Base-by-base conservation (phyloP, 2,797 vertebrate species). In the Lutjanus argentimaculatus region DNA sequence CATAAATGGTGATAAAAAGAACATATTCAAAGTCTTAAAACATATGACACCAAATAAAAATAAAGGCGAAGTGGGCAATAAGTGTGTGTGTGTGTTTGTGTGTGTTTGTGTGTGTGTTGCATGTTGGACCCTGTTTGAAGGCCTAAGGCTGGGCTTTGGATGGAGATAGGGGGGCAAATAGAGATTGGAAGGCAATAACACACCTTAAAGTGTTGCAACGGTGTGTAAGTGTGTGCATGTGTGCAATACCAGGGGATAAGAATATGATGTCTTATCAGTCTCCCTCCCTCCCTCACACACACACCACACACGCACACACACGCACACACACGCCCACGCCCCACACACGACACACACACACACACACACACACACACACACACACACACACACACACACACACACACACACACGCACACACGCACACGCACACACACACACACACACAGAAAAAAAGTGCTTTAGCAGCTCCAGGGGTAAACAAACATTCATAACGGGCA, bases 401-500 rank as follows among this genome's bases (percentile, higher is more conserved):
- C 48, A 66, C 22, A 71, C 40, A 76, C 10, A 66, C n/a, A 77
- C 64, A 48, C 62, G 49, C 36, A 69, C 16, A 48, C 8, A 59
- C 67, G n/a, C 58, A 55, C 30, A 71, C 22, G 17, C 80, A 57
- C 61, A 51, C 36, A 57, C 40, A 56, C 72, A 71, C 53, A 67
- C 48, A 66, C 22, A 71, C 40, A 76, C 10, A 66, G 1, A 42
- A 57, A 76, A 86, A 93, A 94, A 93, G 93, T 93, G 93, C 93
- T 93, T 92, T 6, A 90, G 92, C 90, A 92, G 91, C 91, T 93
- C 52, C 55, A 16, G 86, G 93, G 87, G 84, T 92, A 92, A 94
- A 92, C 86, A 92, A 91, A 94, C 89, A 93, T 93, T 93, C 90
- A 89, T 79, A 91, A 91, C 75, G 73, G 90, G 78, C 86, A 90